A percentile compares a stretch with the other conserved stretches of the same genome.
Conservation (phyloP, 2,797 vertebrate species). For the Cynopterus sphinx region DNA sequence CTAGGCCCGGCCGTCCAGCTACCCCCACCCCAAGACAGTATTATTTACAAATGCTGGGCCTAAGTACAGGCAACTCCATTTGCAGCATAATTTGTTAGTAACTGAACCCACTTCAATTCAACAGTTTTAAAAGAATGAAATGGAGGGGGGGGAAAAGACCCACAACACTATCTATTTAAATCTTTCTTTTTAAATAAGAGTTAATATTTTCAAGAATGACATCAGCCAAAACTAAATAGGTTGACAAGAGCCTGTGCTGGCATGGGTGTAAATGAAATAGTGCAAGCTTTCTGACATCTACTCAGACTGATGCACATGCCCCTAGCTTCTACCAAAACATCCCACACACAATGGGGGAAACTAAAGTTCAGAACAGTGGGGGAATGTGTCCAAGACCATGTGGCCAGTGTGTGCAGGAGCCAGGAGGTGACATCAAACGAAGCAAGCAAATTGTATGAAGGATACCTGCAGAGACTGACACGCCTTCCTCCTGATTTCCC, state of each 20-base stretch:
- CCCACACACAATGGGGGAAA: background rate
- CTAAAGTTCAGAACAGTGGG: background rate
- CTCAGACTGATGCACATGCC: background rate
- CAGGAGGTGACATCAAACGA: background rate
- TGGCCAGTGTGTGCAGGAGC: background rate
- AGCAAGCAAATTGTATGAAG: background rate
- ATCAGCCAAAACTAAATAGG: background rate
- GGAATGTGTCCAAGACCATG: background rate
- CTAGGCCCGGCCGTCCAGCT: background rate
- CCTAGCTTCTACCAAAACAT: background rate
- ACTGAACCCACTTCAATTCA: background rate
- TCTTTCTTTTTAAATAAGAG: background rate
- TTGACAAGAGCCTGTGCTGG: background rate
- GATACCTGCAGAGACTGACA: background rate
- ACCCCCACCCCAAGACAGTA: background rate
- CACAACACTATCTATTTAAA: background rate
- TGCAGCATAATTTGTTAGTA: background rate
- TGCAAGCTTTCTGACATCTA: background rate
- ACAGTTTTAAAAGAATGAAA: slow-evolving; percentile 2
- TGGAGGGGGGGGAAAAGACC: background rate
- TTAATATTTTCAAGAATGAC: background rate
- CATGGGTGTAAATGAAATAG: background rate
- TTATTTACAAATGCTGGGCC: background rate
- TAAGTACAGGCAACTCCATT: background rate
- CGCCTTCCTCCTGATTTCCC: background rate